These are phyloP conservation scores for Coregonus ussuriensis DNA, from an alignment of 2,797 vertebrate species.

Conservation along the genomic window DNA sequence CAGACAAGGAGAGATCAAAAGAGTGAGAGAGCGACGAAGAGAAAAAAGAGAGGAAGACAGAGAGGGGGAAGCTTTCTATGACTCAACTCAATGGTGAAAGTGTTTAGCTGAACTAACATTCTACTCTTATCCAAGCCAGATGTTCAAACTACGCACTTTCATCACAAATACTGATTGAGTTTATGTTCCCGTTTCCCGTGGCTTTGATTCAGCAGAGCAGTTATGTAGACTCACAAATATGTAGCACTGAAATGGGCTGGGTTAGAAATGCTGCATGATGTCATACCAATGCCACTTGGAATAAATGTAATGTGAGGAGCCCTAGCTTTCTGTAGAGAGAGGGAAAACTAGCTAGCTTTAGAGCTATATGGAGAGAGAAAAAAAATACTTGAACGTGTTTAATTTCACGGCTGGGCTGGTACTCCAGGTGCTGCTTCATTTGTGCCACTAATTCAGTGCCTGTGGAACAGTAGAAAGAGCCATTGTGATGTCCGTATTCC, in stretches of 20 bases:
- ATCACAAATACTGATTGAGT: conserved; percentile 24
- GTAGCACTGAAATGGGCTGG: conserved; percentile 51
- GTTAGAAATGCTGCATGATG: conserved; percentile 57
- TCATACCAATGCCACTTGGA: conserved; percentile 55
- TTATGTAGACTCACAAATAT: conserved; percentile 47
- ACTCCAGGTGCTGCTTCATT: conserved; percentile 36
- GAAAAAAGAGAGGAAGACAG: no score
- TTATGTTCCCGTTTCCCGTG: conserved; percentile 46
- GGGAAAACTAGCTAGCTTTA: conserved; percentile 54
- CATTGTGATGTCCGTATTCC: conserved; percentile 30
- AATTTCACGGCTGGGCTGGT: conserved; percentile 36
- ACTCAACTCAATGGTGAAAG: conserved; percentile 21
- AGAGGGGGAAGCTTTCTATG: neutral
- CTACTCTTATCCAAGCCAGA: conserved; percentile 15
- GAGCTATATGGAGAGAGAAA: conserved; percentile 25
- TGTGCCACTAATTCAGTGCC: conserved; percentile 36
- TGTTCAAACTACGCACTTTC: conserved; percentile 18
- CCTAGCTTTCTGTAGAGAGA: conserved; percentile 26
- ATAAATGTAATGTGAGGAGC: conserved; percentile 1
- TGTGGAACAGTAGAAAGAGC: conserved; percentile 25
- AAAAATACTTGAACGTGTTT: conserved; percentile 29
- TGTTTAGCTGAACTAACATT: conserved; percentile 42
- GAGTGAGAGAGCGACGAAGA: no score
- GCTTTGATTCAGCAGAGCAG: conserved; percentile 45
- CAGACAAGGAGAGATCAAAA: no score